Conservation (phyloP, 2,888 invertebrate species). For the Punctoribates punctum region DNA sequence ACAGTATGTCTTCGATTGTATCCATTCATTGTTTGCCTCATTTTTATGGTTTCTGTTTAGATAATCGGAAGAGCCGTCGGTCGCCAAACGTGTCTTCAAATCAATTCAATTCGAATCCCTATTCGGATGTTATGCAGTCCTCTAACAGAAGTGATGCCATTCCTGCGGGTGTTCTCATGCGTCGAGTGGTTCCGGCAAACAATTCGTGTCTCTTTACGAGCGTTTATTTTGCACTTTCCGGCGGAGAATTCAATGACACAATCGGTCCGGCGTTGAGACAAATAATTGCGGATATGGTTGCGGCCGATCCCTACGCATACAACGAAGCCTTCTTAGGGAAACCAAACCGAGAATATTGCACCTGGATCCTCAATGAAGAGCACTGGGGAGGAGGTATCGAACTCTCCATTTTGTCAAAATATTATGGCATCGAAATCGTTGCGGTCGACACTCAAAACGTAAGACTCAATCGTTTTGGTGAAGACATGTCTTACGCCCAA, state of each 20-base stretch:
- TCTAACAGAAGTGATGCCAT: neutral
- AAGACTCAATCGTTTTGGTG: slow-evolving; percentile 84
- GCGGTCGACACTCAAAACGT: slow-evolving; percentile 87
- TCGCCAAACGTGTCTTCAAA: slow-evolving; percentile 6
- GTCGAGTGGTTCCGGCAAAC: slow-evolving; percentile 83
- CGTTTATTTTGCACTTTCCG: slow-evolving; percentile 63
- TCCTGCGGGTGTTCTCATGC: slow-evolving; percentile 62
- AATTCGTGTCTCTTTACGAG: slow-evolving; percentile 95
- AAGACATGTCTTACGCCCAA: slow-evolving; percentile 77
- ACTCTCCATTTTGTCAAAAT: slow-evolving; percentile 75
- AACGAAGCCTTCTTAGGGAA: slow-evolving; percentile 76
- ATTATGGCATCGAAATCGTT: slow-evolving; percentile 85
- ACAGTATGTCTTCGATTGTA: neutral
- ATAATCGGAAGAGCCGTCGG: slow-evolving; percentile 16
- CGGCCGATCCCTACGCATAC: slow-evolving; percentile 70
- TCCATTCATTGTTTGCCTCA: neutral
- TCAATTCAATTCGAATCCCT: neutral
- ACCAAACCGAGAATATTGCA: slow-evolving; percentile 68
- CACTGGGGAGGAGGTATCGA: slow-evolving; percentile 98
- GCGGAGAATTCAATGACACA: slow-evolving; percentile 68
- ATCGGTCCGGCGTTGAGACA: slow-evolving; percentile 74
- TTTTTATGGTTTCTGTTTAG: neutral
- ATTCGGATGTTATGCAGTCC: slow-evolving; percentile 32
- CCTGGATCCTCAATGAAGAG: slow-evolving; percentile 81
- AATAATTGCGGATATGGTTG: slow-evolving; percentile 78